Evolutionary conservation across 2,888 invertebrate species (phyloP).

Genomic region (Drosophila lutescens): DNA sequence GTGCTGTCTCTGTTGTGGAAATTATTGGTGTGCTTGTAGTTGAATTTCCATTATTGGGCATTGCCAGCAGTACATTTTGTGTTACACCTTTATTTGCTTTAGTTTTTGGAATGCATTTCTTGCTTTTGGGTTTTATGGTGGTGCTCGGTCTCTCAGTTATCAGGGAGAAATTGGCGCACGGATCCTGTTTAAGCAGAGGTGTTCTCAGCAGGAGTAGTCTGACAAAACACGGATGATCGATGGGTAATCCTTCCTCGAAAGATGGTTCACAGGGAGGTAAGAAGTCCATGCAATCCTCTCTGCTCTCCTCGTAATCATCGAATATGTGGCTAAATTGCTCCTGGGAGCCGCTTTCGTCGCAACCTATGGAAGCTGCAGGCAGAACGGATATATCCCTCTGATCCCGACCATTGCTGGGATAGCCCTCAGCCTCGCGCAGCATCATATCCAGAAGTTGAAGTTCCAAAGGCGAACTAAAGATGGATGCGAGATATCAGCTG

Average conservation of each 20-base stretch:
- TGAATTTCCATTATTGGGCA: background rate
- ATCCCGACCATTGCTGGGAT: slow-evolving; percentile 33
- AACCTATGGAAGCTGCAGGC: slow-evolving; percentile 53
- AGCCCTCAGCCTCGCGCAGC: slow-evolving; percentile 47
- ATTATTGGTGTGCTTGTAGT: background rate
- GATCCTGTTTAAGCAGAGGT: slow-evolving; percentile 56
- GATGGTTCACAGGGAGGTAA: slow-evolving; percentile 30
- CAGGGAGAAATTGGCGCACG: slow-evolving; percentile 59
- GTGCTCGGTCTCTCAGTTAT: background rate
- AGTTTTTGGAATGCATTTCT: slow-evolving; percentile 35
- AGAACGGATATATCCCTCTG: slow-evolving; percentile 34
- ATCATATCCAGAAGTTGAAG: slow-evolving; percentile 67
- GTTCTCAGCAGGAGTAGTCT: slow-evolving; percentile 54
- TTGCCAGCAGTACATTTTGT: background rate
- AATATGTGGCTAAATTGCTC: slow-evolving; percentile 44
- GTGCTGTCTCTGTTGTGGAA: background rate
- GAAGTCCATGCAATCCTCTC: slow-evolving; percentile 55
- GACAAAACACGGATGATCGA: slow-evolving; percentile 64
- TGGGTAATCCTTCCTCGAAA: slow-evolving; percentile 30
- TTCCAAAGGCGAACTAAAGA: slow-evolving; percentile 56
- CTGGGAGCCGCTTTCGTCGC: slow-evolving; percentile 60
- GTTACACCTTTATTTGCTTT: background rate
- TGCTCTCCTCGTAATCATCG: slow-evolving; percentile 49
- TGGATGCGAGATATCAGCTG: background rate
- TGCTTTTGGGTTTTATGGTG: slow-evolving; percentile 21